Conservation (phyloP, 2,888 invertebrate genomes). For the Deilephila elpenor region DNA sequence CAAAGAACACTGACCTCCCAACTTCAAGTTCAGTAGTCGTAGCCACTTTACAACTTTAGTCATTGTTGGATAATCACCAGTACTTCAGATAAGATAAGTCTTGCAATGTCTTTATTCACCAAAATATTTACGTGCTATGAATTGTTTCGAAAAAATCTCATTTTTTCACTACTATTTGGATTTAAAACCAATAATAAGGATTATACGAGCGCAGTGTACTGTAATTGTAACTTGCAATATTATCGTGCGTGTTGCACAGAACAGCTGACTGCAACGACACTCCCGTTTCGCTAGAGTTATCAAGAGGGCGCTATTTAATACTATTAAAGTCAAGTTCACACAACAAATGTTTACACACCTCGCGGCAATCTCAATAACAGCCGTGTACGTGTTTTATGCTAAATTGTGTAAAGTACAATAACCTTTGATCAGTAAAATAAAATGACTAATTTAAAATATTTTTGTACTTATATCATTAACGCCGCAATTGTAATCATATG, state of each 20-base stretch:
- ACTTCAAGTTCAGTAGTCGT: conserved; percentile 55
- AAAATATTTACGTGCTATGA: not conserved
- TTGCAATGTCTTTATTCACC: not conserved
- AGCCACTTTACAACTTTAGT: conserved; percentile 50
- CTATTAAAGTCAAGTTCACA: conserved; percentile 24
- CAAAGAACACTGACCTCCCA: conserved; percentile 61
- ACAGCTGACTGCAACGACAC: conserved; percentile 25
- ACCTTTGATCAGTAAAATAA: not conserved
- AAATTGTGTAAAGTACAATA: not conserved
- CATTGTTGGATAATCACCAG: conserved; percentile 43
- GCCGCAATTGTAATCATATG: not conserved
- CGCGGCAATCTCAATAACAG: not conserved
- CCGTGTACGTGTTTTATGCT: not conserved
- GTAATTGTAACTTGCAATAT: not conserved
- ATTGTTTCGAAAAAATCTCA: not conserved
- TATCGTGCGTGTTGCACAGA: not conserved
- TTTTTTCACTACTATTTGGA: not conserved
- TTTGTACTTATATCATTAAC: not conserved
- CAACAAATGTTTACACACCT: not conserved
- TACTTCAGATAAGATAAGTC: conserved; percentile 10
- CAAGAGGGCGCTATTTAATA: conserved; percentile 28
- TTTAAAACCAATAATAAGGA: not conserved
- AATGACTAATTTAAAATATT: no score
- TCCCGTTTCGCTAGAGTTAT: not conserved
- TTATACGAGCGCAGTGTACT: no score